Evolutionary conservation across 1,140 invertebrate genomes (phyloP).

Genomic region (Nebria ingens): DNA sequence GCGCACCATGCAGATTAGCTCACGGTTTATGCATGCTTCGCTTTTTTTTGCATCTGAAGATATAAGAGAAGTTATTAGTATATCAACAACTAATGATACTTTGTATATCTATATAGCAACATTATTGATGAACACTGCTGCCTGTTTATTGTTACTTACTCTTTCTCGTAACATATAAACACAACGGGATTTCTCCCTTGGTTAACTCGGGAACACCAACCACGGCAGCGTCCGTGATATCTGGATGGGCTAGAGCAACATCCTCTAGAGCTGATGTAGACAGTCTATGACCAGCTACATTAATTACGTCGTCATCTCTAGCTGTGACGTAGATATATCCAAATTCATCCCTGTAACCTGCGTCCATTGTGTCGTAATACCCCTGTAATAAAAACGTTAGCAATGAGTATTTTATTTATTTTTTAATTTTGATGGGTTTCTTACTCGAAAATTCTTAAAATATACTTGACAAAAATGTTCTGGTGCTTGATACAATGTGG

Average conservation of each 20-base stretch:
- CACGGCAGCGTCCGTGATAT: constrained; percentile 75
- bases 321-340: constrained; percentile 83
- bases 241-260: constrained; percentile 70
- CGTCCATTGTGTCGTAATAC: constrained; percentile 95
- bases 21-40: constrained; percentile 48
- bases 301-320: constrained; percentile 91
- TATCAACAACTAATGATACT: background rate
- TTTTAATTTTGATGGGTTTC: constrained; percentile 20
- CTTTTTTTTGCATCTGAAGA: constrained; percentile 40
- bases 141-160: constrained; percentile 35
- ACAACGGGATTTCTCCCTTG: constrained; percentile 84
- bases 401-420: background rate
- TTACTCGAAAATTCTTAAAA: constrained; percentile 69
- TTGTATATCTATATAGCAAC: constrained; percentile 3
- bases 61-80: no score
- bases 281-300: constrained; percentile 84
- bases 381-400: constrained; percentile 64
- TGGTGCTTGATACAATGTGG: constrained; percentile 70
- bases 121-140: constrained; percentile 11
- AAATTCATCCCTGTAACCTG: constrained; percentile 72
- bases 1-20: constrained; percentile 62
- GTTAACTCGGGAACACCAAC: constrained; percentile 79
- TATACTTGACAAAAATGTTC: constrained; percentile 74
- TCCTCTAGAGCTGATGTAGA: constrained; percentile 84
- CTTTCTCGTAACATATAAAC: constrained; percentile 65